phyloP scores from a whole-genome alignment of 2,888 invertebrate species.

The Cataglyphis altisquamis region DNA sequence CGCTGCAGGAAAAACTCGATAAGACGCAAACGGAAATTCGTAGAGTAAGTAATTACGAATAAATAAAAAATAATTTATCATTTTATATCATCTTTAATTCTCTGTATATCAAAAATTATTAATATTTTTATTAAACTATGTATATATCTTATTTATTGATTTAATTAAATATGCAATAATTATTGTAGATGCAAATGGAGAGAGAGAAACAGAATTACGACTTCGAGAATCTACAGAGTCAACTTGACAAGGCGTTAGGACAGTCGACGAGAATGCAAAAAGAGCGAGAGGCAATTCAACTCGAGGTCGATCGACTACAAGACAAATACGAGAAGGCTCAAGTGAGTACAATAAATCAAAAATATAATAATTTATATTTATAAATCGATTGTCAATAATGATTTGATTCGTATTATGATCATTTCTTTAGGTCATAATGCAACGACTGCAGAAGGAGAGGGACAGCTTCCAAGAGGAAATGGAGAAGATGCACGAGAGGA shows the following conservation, averaged over 20 bases:
- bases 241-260: slow-evolving; percentile 95
- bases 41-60: slow-evolving; percentile 88
- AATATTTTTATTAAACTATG: background rate
- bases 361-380: slow-evolving; percentile 3
- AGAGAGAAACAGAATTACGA: slow-evolving; percentile 96
- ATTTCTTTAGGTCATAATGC: slow-evolving; percentile 89
- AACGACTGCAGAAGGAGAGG: slow-evolving; percentile 95
- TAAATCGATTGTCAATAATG: background rate
- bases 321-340: slow-evolving; percentile 97
- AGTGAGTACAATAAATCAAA: slow-evolving; percentile 87
- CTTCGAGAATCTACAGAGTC: slow-evolving; percentile 95
- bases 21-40: slow-evolving; percentile 93
- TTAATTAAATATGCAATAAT: background rate
- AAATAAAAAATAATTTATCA: background rate
- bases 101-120: background rate
- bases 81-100: background rate
- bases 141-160: slow-evolving; percentile 1
- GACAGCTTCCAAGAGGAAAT: slow-evolving; percentile 94
- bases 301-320: slow-evolving; percentile 94
- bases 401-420: background rate
- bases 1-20: slow-evolving; percentile 95
- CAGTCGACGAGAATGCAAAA: slow-evolving; percentile 95
- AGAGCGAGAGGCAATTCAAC: slow-evolving; percentile 94
- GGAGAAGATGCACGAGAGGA: slow-evolving; percentile 93
- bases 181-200: slow-evolving; percentile 92